These are phyloP conservation scores for Grantiella picta DNA, from an alignment of 2,113 vertebrate genomes.

Conservation along the genomic window DNA sequence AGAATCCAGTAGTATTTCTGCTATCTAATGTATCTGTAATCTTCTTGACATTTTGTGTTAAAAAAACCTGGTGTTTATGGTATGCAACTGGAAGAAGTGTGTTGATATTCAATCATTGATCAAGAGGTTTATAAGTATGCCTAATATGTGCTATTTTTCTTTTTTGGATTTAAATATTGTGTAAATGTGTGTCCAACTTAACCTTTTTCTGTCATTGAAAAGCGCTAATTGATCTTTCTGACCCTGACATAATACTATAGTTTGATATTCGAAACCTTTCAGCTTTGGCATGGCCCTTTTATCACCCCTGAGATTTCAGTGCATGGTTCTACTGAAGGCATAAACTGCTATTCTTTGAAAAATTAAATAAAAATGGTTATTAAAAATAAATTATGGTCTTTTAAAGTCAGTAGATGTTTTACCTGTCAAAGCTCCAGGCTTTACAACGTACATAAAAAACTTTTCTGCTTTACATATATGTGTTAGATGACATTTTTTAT, in stretches of 20 bases:
- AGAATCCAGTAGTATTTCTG: neutral
- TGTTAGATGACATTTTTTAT: neutral
- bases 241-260: slow-evolving; percentile 73
- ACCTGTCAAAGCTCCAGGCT: neutral
- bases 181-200: slow-evolving; percentile 55
- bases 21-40: neutral
- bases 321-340: slow-evolving; percentile 35
- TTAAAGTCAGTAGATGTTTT: neutral
- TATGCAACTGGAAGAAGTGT: neutral
- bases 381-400: neutral
- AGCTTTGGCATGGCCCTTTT: slow-evolving; percentile 63
- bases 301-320: slow-evolving; percentile 71
- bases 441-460: neutral
- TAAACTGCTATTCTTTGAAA: slow-evolving; percentile 13
- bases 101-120: neutral
- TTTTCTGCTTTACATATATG: neutral
- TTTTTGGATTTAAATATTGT: neutral
- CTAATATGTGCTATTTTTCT: neutral
- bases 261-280: slow-evolving; percentile 79
- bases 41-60: neutral
- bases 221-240: slow-evolving; percentile 77
- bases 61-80: neutral
- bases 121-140: neutral
- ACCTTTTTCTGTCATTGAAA: slow-evolving; percentile 76
- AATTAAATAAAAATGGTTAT: slow-evolving; percentile 6